Evolutionary conservation across 30 jellyfish, hydroid and myxozoan genomes (phyloP).

Genomic region (Aurelia aurita complex sp. Pacific): DNA sequence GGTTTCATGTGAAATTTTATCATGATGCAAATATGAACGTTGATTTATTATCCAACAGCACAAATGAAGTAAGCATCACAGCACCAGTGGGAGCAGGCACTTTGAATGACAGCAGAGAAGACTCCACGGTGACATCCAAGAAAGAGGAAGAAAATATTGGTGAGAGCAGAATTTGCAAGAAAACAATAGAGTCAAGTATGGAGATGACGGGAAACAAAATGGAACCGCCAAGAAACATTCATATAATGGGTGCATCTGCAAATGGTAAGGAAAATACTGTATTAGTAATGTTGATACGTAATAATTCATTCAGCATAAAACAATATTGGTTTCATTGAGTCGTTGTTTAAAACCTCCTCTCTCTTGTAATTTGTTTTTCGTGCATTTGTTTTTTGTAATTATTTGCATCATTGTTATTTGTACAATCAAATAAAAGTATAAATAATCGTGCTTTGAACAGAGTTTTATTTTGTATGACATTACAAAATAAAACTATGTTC

Average conservation of each 20-base stretch:
- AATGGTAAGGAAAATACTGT: not conserved
- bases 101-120: not conserved
- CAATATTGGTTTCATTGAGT: too few species aligned
- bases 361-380: too few species aligned
- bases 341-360: too few species aligned
- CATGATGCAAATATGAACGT: not conserved
- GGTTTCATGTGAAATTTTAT: not conserved
- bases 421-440: too few species aligned
- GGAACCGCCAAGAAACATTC: constrained; percentile 4
- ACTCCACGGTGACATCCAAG: too few species aligned
- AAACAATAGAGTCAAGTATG: not conserved
- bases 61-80: not conserved
- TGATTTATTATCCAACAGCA: not conserved
- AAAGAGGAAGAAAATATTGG: not conserved
- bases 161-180: not conserved
- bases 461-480: too few species aligned
- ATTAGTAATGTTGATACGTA: not conserved
- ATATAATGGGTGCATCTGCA: not conserved
- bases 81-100: constrained; percentile 1
- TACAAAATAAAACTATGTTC: too few species aligned
- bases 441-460: too few species aligned
- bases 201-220: not conserved
- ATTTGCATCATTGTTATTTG: too few species aligned
- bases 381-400: too few species aligned
- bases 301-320: not conserved